Evolutionary conservation across 23 tunicate species (phyloP).

Genomic region (Oikopleura dioica): DNA sequence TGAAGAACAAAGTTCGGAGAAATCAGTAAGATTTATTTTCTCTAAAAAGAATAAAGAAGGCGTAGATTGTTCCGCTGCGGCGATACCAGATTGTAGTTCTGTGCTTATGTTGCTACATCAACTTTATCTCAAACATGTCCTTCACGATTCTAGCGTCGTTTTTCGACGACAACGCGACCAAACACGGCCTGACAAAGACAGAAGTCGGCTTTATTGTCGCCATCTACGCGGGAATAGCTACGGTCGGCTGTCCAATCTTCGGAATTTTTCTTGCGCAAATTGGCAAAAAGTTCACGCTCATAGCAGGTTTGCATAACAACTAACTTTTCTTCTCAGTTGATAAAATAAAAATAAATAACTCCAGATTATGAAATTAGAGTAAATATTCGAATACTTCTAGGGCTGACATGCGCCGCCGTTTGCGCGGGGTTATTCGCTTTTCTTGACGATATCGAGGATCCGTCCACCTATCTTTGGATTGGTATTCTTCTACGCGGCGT

Average conservation of each 20-base stretch:
- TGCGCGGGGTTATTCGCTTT: not conserved
- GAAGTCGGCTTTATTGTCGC: slow-evolving; percentile 29
- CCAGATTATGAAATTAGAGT: no score
- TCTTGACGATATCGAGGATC: not conserved
- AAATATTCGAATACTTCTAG: no score
- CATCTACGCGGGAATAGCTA: slow-evolving; percentile 21
- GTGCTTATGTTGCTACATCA: slow-evolving; percentile 18
- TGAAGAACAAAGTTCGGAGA: no score
- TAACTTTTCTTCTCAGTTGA: not conserved
- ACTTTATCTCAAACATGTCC: slow-evolving; percentile 24
- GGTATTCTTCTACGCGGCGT: slow-evolving; percentile 15
- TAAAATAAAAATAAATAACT: no score
- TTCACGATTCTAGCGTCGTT: slow-evolving; percentile 28
- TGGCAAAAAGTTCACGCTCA: slow-evolving; percentile 20
- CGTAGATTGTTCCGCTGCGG: no score
- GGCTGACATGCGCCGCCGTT: not conserved
- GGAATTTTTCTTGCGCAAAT: slow-evolving; percentile 19
- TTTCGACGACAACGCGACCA: slow-evolving; percentile 20
- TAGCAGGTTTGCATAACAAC: slow-evolving; percentile 17
- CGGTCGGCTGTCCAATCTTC: slow-evolving; percentile 25
- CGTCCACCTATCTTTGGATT: not conserved
- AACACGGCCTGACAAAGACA: slow-evolving; percentile 19
- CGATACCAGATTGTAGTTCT: not conserved
- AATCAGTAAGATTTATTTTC: no score
- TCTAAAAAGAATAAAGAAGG: no score